Evolutionary conservation across 2,113 vertebrate species (phyloP), one percentile per base, ranked within the genome.

Genomic region (Chaetura pelagica): DNA sequence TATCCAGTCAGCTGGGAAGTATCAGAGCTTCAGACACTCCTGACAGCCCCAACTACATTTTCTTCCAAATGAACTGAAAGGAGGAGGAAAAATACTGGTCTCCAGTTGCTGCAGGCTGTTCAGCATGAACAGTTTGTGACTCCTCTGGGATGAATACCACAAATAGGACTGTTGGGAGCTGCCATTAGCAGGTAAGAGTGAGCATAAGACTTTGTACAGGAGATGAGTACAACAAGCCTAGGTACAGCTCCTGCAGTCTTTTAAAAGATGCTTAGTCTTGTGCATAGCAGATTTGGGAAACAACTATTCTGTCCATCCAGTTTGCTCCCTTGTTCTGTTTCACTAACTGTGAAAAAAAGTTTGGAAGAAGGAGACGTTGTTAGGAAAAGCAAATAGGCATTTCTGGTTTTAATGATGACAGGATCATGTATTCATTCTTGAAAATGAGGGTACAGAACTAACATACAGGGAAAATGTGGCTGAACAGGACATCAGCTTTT

Each of bases 351-450:
- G 4, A 66, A 68, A 5, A 52, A 12, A 24, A 63, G n/a, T 44
- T 63, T 54, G 34, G n/a, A 76, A 55, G 58, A 83, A 76, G 38
- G 12, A 15, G 9, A 71, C 34, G 5, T 26, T 21, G 49, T 4
- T 26, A 87, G 75, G 63, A 85, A 58, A 58, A 80, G 26, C 57
- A 61, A 73, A 54, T 26, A 40, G 26, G 5, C 34, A n/a, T 80
- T 88, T 84, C 38, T 84, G 64, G 0, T 63, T 94, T 96, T 96
- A 92, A 52, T 94, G 52, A 81, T 48, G 55, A 87, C n/a, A 87
- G 24, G 51, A 67, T 62, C 77, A 67, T 27, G 4, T 46, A 73
- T 58, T 91, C 26, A 58, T 93, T 94, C 16, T 78, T 55, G 24
- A 87, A 75, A 10, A 3, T 6, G 14, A 58, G 11, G 34, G 35